Conservation (phyloP, 2,113 vertebrate species). For the Gymnocephalus cernua region DNA sequence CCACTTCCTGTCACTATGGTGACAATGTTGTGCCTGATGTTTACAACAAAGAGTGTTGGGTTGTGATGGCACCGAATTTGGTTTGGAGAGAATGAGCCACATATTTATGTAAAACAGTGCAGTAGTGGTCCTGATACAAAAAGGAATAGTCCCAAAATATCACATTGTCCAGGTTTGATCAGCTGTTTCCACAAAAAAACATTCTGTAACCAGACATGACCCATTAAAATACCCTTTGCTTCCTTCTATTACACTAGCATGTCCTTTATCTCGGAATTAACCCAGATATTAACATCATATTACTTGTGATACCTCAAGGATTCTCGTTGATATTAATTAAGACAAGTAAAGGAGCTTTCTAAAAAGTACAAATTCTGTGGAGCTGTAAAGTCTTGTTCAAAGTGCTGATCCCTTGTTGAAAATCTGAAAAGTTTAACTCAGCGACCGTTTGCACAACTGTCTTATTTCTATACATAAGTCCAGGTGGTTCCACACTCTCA, state of each 20-base stretch:
- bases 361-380: conserved; percentile 57
- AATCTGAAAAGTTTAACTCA: conserved; percentile 19
- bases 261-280: conserved; percentile 32
- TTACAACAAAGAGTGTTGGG: not conserved
- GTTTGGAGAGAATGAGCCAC: conserved; percentile 16
- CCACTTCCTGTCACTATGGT: not conserved
- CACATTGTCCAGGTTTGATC: conserved; percentile 30
- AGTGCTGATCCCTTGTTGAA: conserved; percentile 46
- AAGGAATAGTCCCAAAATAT: conserved; percentile 38
- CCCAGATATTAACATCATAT: conserved; percentile 49
- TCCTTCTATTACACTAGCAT: not conserved
- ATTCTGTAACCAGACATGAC: conserved; percentile 8
- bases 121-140: conserved; percentile 47
- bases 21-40: conserved; percentile 13
- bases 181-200: conserved; percentile 30
- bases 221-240: conserved; percentile 26
- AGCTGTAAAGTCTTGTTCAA: conserved; percentile 52
- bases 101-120: conserved; percentile 36
- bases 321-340: conserved; percentile 39
- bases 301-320: conserved; percentile 60
- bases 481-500: conserved; percentile 18
- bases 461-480: not conserved
- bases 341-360: conserved; percentile 51
- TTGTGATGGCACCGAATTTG: conserved; percentile 8
- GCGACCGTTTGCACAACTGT: not conserved